phyloP scores from a whole-genome alignment of 1,140 invertebrate species.

The Sycophaga agraensis region DNA sequence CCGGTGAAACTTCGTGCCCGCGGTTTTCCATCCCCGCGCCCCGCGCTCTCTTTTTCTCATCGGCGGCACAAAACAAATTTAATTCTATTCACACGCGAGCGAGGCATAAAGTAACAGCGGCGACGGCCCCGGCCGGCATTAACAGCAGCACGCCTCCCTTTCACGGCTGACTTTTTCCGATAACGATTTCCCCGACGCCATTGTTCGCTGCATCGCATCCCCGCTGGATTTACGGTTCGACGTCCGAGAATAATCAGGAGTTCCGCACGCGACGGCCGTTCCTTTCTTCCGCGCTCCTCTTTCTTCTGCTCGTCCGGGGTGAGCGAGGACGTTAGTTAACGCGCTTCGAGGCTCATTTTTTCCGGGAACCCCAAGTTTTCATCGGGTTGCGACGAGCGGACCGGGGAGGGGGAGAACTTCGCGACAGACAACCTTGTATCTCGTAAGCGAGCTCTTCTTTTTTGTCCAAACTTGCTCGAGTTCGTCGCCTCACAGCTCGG shows the following conservation, averaged over 20 bases:
- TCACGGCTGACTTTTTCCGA: constrained; percentile 11
- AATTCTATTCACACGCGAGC: background rate
- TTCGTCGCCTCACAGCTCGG: too few relatives aligned
- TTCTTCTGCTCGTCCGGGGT: background rate
- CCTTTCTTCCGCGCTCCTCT: background rate
- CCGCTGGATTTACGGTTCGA: too few relatives aligned
- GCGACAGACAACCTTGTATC: background rate
- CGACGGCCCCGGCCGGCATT: background rate
- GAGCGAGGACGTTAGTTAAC: constrained; percentile 16
- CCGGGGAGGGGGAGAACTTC: constrained; percentile 2
- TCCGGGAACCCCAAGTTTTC: background rate
- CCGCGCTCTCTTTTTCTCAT: too few relatives aligned
- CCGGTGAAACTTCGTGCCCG: too few relatives aligned
- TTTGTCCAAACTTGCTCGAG: too few relatives aligned
- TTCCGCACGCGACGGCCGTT: constrained; percentile 3
- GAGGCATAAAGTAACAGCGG: background rate
- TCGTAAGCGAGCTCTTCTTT: too few relatives aligned
- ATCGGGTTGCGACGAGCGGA: background rate
- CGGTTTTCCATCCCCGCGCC: too few relatives aligned
- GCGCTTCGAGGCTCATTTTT: constrained; percentile 7
- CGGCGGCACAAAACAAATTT: constrained; percentile 2
- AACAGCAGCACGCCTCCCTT: background rate
- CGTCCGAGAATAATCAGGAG: constrained; percentile 18
- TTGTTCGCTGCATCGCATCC: constrained; percentile 4
- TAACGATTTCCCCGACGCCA: constrained; percentile 11